Conservation (phyloP, 1,140 invertebrate genomes). For the Diploscapter pachys region DNA sequence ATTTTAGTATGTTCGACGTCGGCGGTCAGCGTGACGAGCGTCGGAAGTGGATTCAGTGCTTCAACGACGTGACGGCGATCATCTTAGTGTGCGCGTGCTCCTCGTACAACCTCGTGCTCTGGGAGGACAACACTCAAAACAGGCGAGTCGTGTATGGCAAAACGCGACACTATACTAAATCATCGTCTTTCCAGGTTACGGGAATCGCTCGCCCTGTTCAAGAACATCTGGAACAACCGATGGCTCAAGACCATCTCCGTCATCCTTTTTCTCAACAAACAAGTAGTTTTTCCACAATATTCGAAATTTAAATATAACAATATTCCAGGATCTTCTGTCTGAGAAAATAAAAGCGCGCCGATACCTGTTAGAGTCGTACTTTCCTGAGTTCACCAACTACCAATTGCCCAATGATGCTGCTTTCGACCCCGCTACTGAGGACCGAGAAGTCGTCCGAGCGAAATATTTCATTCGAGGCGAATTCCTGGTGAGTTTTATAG, state of each 20-base stretch:
- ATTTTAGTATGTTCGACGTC: conserved; percentile 87
- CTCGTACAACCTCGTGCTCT: conserved; percentile 68
- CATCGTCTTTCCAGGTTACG: conserved; percentile 23
- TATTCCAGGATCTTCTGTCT: conserved; percentile 78
- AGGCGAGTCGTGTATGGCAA: conserved; percentile 62
- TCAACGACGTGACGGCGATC: conserved; percentile 75
- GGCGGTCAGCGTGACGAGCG: conserved; percentile 91
- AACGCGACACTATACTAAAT: no score
- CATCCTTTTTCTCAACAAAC: conserved; percentile 97
- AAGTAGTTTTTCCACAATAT: neutral
- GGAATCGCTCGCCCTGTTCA: conserved; percentile 97
- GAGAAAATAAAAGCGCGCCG: conserved; percentile 93
- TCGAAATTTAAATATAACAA: neutral
- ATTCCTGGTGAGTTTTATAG: conserved; percentile 75
- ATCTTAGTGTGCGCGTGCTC: conserved; percentile 27
- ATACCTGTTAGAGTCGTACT: conserved; percentile 94
- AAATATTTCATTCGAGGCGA: conserved; percentile 99
- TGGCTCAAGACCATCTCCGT: conserved; percentile 99
- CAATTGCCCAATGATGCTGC: conserved; percentile 67
- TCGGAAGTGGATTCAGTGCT: conserved; percentile 98
- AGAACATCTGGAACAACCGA: conserved; percentile 99
- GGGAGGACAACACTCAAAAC: conserved; percentile 97
- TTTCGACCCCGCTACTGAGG: conserved; percentile 50
- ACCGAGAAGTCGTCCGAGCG: conserved; percentile 89
- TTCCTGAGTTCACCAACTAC: conserved; percentile 84